These are phyloP conservation scores for Chiloscyllium plagiosum DNA, from an alignment of 2,113 vertebrate species.

Conservation along the genomic window DNA sequence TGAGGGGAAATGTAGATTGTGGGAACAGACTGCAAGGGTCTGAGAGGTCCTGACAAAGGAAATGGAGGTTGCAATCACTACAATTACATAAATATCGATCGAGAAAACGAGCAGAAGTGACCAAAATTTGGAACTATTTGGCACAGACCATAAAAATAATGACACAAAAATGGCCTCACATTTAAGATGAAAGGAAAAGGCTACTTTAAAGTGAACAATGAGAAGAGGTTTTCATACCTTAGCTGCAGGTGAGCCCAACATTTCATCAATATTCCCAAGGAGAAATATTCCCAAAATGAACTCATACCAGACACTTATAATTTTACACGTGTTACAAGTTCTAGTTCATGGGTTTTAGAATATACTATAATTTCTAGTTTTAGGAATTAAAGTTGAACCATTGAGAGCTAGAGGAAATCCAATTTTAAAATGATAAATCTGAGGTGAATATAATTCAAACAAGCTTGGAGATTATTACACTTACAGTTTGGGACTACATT, in stretches of 20 bases:
- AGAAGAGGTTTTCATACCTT: neutral
- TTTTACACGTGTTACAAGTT: neutral
- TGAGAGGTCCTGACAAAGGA: neutral
- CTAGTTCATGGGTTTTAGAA: no score
- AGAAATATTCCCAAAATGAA: neutral
- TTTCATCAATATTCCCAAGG: neutral
- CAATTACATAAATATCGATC: neutral
- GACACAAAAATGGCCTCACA: neutral
- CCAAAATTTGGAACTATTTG: neutral
- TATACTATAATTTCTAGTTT: no score
- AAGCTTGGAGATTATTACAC: no score
- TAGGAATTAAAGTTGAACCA: no score
- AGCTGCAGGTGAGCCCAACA: neutral
- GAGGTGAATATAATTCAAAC: no score
- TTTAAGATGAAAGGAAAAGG: neutral
- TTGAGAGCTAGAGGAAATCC: no score
- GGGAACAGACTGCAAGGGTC: neutral
- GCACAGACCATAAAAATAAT: neutral
- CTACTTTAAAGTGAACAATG: neutral
- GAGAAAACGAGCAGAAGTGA: neutral
- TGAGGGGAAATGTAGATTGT: neutral
- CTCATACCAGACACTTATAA: neutral
- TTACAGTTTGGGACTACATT: no score
- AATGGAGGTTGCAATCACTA: neutral
- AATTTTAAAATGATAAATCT: no score